Evolutionary conservation across 2,888 invertebrate species (phyloP).

Genomic region (Kuschelorhynchus macadamiae): DNA sequence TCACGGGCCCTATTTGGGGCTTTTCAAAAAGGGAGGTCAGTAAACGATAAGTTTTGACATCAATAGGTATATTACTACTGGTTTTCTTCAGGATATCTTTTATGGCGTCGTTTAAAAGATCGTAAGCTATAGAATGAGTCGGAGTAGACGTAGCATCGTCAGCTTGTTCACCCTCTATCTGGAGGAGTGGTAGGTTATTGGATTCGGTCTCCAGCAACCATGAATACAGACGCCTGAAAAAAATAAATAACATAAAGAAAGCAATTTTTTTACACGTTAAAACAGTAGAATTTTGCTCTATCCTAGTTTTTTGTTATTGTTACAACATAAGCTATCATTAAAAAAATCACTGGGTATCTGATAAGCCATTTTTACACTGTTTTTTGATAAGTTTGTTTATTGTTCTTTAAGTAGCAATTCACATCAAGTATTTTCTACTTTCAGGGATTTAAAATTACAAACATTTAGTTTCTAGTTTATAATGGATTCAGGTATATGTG

Average conservation of each 20-base stretch:
- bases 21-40: constrained; percentile 88
- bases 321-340: too few relatives aligned
- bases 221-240: constrained; percentile 79
- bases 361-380: too few relatives aligned
- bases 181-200: constrained; percentile 65
- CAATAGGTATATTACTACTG: constrained; percentile 71
- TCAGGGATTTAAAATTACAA: too few relatives aligned
- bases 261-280: too few relatives aligned
- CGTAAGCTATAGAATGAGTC: constrained; percentile 70
- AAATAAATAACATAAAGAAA: constrained; percentile 17
- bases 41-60: constrained; percentile 82
- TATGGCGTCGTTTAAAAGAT: constrained; percentile 77
- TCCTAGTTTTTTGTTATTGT: too few relatives aligned
- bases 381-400: neutral
- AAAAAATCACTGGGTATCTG: too few relatives aligned
- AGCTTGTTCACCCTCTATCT: constrained; percentile 50
- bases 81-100: constrained; percentile 74
- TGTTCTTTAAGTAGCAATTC: neutral
- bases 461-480: too few relatives aligned
- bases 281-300: too few relatives aligned
- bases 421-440: neutral
- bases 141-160: constrained; percentile 44
- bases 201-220: constrained; percentile 86
- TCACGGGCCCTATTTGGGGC: constrained; percentile 85
- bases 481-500: too few relatives aligned